Conservation (phyloP, 2,888 invertebrate species). For the Acheta domesticus region DNA sequence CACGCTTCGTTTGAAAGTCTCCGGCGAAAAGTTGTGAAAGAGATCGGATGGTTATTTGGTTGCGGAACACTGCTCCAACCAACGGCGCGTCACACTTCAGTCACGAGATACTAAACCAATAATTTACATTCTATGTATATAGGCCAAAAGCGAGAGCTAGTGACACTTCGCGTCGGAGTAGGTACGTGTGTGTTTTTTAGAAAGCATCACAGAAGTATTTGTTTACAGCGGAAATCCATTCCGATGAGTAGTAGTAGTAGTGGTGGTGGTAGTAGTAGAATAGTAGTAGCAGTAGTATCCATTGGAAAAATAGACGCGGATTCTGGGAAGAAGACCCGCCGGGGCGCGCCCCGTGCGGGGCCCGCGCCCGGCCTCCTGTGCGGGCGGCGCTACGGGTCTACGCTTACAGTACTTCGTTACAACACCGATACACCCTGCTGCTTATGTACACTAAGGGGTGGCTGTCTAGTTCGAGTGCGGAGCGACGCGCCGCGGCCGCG, state of each 20-base stretch:
- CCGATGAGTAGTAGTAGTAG: too few relatives aligned
- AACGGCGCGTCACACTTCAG: background rate
- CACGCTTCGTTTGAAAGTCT: too few relatives aligned
- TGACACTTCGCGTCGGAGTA: background rate
- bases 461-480: background rate
- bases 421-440: slow-evolving; percentile 1
- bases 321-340: background rate
- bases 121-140: background rate
- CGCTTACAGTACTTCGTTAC: background rate
- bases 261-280: too few relatives aligned
- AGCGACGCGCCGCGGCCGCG: slow-evolving; percentile 11
- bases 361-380: background rate
- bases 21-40: too few relatives aligned
- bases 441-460: background rate
- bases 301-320: background rate
- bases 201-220: background rate
- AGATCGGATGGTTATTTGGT: too few relatives aligned
- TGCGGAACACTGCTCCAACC: too few relatives aligned
- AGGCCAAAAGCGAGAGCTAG: slow-evolving; percentile 18
- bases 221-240: background rate
- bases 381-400: background rate
- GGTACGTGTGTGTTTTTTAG: background rate
- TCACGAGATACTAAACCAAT: background rate
- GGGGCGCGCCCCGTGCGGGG: background rate
- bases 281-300: too few relatives aligned